Evolutionary conservation across 2,797 vertebrate species (phyloP), one percentile per base, ranked within the genome.

Genomic region (Hippopotamyrus pictus): DNA sequence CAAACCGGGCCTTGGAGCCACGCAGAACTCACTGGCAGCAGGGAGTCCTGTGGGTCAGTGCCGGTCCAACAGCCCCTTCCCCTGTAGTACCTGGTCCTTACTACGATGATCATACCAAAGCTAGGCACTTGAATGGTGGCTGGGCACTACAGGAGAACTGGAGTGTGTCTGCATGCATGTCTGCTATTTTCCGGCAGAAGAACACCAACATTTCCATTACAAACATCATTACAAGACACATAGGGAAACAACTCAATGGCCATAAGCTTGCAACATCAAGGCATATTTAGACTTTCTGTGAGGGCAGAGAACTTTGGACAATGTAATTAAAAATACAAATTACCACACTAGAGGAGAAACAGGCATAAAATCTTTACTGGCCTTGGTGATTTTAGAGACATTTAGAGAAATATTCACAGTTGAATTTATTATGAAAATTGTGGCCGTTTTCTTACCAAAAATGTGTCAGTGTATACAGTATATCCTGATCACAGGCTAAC

Each of bases 91-190:
- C 87, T 87, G 92, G 92, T 92, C 90, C 92, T 65, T 82, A 48
- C 59, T 85, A 41, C 53, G 4, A 84, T 90, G 90, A 91, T 92
- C 90, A 91, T 92, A 93, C 94, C 93, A 95, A 95, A 95, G 94
- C 90, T 90, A 73, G 53, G 82, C 76, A 79, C 87, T 87, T 53
- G 88, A 59, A 92, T 84, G 88, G 90, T 91, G 93, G 91, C 93
- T 94, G 91, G 90, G 90, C 90, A 92, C 88, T 94, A 92, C 90
- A 91, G 92, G 79, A 91, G 92, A 91, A 93, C 65, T 17, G 33
- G 11, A 33, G 33, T 12, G n/a, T 29, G 89, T 65, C 37, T 11
- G 69, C 41, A 57, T 53, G 84, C 89, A 22, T 44, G 37, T 79
- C 17, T 79, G 41, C 33, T 79, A 2, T 79, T 44, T 3, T 14